Evolutionary conservation across 1,140 invertebrate genomes (phyloP).

Genomic region (Trachelipus rathkii): DNA sequence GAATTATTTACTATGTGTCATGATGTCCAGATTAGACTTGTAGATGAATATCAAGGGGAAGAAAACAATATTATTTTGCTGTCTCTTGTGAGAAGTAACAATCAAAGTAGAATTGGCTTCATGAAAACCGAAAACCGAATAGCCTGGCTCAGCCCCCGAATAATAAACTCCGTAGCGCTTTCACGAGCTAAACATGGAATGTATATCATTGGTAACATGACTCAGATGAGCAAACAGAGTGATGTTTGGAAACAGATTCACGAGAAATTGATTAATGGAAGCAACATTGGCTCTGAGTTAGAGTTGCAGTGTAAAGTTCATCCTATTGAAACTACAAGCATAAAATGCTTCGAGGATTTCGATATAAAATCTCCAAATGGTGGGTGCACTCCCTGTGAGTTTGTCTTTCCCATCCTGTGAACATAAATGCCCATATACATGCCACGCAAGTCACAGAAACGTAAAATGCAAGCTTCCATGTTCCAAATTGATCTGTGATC

Average conservation of each 20-base stretch:
- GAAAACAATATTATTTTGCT: slow-evolving; percentile 78
- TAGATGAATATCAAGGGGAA: slow-evolving; percentile 82
- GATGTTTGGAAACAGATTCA: slow-evolving; percentile 52
- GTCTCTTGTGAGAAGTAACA: slow-evolving; percentile 73
- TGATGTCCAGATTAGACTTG: slow-evolving; percentile 57
- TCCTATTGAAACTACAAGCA: slow-evolving; percentile 45
- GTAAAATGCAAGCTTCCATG: slow-evolving; percentile 26
- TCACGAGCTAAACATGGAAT: slow-evolving; percentile 72
- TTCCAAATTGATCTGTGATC: slow-evolving; percentile 32
- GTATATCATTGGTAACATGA: slow-evolving; percentile 63
- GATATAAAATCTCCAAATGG: slow-evolving; percentile 50
- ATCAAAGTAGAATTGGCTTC: slow-evolving; percentile 67
- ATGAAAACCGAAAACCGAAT: slow-evolving; percentile 69
- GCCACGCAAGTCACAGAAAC: slow-evolving; percentile 28
- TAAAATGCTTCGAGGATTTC: slow-evolving; percentile 49
- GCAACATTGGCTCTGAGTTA: slow-evolving; percentile 48
- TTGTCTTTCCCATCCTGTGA: slow-evolving; percentile 48
- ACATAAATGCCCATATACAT: slow-evolving; percentile 47
- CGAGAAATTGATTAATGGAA: slow-evolving; percentile 34
- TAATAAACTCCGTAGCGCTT: slow-evolving; percentile 73
- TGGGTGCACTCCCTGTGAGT: slow-evolving; percentile 50
- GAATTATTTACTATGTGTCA: not conserved
- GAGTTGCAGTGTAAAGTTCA: slow-evolving; percentile 53
- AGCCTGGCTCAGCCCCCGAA: no score
- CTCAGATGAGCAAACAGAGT: slow-evolving; percentile 44